A percentile compares a stretch with the other conserved stretches of the same genome.
Evolutionary conservation across 2,113 vertebrate genomes (phyloP).

Genomic region (Xenopus borealis): DNA sequence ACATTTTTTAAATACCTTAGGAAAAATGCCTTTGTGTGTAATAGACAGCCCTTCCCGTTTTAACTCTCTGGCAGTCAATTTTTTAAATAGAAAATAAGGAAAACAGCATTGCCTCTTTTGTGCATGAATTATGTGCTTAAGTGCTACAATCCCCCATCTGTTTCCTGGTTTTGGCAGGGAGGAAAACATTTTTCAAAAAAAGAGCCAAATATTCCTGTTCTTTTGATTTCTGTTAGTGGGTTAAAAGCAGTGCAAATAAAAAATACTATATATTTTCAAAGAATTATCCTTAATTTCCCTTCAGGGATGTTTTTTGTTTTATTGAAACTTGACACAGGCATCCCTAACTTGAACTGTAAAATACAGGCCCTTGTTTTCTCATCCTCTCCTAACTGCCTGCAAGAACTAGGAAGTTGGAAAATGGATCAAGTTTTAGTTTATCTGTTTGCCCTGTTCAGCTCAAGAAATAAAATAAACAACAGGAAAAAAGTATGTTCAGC

Average conservation of each 20-base stretch:
- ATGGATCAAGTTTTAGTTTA: no score
- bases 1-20: constrained; percentile 38
- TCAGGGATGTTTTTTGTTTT: background rate
- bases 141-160: constrained; percentile 30
- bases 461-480: no score
- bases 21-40: constrained; percentile 35
- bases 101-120: constrained; percentile 20
- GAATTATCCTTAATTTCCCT: background rate
- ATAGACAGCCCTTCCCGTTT: constrained; percentile 17
- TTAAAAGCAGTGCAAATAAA: background rate
- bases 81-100: constrained; percentile 11
- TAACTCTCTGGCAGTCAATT: constrained; percentile 27
- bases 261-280: background rate
- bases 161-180: constrained; percentile 27
- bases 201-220: background rate
- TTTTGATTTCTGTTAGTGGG: constrained; percentile 8
- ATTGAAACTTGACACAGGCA: background rate
- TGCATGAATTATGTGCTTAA: constrained; percentile 23
- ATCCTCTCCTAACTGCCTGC: no score
- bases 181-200: constrained; percentile 17
- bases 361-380: no score
- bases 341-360: no score
- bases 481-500: no score
- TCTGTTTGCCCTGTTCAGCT: no score
- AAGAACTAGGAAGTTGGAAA: no score